A percentile compares a stretch with the other conserved stretches of the same genome.
These are phyloP conservation scores for Cariama cristata DNA, from an alignment of 2,113 vertebrate genomes.

Conservation along the genomic window DNA sequence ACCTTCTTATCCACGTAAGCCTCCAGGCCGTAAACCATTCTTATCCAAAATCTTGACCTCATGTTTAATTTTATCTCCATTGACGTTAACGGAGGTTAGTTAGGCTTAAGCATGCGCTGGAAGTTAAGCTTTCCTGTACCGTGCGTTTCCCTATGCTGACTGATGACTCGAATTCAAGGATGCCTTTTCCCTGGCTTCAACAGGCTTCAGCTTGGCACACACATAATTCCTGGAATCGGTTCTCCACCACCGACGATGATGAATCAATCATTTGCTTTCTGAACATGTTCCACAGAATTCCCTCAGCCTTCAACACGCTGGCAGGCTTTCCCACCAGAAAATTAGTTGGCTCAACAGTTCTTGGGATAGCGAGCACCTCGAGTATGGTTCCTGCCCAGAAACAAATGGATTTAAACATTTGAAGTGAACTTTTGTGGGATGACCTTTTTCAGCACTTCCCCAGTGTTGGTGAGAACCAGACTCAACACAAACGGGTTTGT, in stretches of 20 bases:
- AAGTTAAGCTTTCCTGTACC: conserved; percentile 12
- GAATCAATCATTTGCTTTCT: conserved; percentile 64
- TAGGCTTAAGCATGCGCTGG: not conserved
- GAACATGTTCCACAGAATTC: conserved; percentile 54
- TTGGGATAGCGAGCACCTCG: not conserved
- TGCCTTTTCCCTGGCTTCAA: conserved; percentile 37
- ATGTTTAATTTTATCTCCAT: conserved; percentile 30
- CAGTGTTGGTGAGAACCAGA: not conserved
- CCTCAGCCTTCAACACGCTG: conserved; percentile 40
- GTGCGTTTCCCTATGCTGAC: not conserved
- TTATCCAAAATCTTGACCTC: conserved; percentile 65
- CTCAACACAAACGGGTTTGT: not conserved
- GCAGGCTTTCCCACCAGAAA: conserved; percentile 53
- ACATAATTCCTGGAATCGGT: conserved; percentile 37
- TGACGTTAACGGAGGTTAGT: conserved; percentile 36
- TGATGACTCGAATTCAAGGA: conserved; percentile 55
- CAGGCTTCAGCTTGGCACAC: conserved; percentile 31
- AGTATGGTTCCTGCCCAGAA: not conserved
- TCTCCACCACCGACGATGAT: conserved; percentile 19
- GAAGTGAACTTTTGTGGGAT: not conserved
- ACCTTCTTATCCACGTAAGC: conserved; percentile 4
- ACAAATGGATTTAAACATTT: not conserved
- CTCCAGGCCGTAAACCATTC: conserved; percentile 3
- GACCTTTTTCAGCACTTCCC: not conserved
- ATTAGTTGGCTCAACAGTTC: conserved; percentile 40